A percentile compares a stretch with the other conserved stretches of the same genome.
These are phyloP conservation scores for Chroicocephalus ridibundus DNA, from an alignment of 2,113 vertebrate genomes.

Conservation along the genomic window DNA sequence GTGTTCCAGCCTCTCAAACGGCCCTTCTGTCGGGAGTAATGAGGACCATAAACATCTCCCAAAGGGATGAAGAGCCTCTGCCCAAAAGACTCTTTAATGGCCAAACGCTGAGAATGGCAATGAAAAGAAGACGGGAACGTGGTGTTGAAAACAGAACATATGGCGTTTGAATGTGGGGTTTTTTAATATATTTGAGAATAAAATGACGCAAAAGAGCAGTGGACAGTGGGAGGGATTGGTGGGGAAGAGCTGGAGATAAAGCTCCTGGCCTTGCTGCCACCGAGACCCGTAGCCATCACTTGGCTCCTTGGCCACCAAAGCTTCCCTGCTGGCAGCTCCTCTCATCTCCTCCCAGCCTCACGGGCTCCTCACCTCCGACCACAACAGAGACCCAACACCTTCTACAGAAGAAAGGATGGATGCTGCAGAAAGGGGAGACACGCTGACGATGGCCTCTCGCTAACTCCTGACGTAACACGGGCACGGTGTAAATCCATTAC, in stretches of 20 bases:
- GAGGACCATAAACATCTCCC: not conserved
- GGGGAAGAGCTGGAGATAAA: not conserved
- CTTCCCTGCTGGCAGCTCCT: too few species aligned
- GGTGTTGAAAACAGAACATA: not conserved
- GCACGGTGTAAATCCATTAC: not conserved
- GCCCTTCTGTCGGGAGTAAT: not conserved
- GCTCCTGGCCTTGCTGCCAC: not conserved
- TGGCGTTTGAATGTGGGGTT: accelerated
- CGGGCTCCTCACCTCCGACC: not conserved
- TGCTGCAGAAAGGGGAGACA: not conserved
- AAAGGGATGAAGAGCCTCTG: not conserved
- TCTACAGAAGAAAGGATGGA: accelerated
- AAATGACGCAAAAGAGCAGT: not conserved
- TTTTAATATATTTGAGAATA: not conserved
- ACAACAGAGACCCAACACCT: not conserved
- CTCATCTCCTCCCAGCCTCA: not conserved
- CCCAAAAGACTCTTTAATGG: not conserved
- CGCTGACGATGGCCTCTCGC: not conserved
- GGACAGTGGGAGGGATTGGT: not conserved
- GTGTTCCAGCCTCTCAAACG: not conserved
- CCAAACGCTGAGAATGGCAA: accelerated
- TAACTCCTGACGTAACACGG: not conserved
- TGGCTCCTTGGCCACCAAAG: accelerated
- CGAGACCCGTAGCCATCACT: not conserved
- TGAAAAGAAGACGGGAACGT: accelerated